Evolutionary conservation across 1,140 invertebrate genomes (phyloP).

Genomic region (Trigoniulus corallinus): DNA sequence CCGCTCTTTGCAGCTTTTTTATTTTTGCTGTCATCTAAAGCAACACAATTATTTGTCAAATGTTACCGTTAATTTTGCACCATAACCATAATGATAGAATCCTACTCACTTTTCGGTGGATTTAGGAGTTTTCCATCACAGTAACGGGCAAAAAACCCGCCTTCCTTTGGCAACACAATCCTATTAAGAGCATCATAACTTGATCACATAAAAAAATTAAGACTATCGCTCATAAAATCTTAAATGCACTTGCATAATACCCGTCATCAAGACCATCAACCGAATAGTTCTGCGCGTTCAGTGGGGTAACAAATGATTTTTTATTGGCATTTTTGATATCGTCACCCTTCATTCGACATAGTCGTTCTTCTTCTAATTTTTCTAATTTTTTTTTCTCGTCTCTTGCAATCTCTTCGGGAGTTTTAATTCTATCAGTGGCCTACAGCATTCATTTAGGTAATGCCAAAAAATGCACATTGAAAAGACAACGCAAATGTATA

Average conservation of each 20-base stretch:
- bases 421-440: slow-evolving; percentile 61
- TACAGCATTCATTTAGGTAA: too few species aligned
- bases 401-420: slow-evolving; percentile 58
- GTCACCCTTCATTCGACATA: slow-evolving; percentile 52
- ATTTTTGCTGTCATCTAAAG: slow-evolving; percentile 17
- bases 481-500: neutral
- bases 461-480: too few species aligned
- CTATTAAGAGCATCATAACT: too few species aligned
- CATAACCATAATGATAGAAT: slow-evolving; percentile 5
- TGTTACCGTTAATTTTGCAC: neutral
- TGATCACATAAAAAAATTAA: too few species aligned
- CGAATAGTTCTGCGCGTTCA: slow-evolving; percentile 30
- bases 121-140: too few species aligned
- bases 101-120: slow-evolving; percentile 30
- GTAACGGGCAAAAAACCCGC: too few species aligned
- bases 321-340: slow-evolving; percentile 5
- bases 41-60: neutral
- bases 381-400: slow-evolving; percentile 63
- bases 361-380: slow-evolving; percentile 54
- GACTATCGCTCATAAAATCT: too few species aligned
- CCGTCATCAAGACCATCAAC: slow-evolving; percentile 72
- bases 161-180: too few species aligned
- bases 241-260: too few species aligned
- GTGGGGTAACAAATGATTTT: slow-evolving; percentile 12
- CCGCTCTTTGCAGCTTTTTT: slow-evolving; percentile 17